Conservation (phyloP, 2,113 vertebrate species). For the Cyanoderma ruficeps region DNA sequence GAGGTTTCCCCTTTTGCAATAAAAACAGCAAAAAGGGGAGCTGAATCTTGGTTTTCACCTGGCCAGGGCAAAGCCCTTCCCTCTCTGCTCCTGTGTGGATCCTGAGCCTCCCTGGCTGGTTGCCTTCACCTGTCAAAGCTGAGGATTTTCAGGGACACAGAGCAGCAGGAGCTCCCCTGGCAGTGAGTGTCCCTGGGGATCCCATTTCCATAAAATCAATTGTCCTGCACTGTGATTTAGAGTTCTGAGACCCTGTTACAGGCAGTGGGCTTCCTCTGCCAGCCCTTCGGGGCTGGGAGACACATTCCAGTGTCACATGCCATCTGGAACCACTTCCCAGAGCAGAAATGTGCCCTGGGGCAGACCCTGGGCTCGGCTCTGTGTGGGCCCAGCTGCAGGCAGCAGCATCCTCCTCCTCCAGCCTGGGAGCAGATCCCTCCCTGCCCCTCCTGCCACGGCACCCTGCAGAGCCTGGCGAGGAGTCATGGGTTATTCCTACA, state of each 20-base stretch:
- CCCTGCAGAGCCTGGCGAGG: rapidly evolving
- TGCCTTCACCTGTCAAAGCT: background rate
- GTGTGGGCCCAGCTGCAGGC: background rate
- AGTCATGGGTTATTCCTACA: background rate
- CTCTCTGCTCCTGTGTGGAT: background rate
- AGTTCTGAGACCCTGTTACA: background rate
- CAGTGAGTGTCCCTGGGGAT: background rate
- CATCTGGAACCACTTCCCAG: background rate
- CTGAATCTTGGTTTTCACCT: background rate
- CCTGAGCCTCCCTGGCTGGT: background rate
- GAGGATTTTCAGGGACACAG: rapidly evolving
- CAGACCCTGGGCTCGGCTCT: too few relatives aligned
- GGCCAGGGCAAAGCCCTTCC: background rate
- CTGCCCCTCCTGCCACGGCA: background rate
- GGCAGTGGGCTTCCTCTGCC: background rate
- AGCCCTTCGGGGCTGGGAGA: background rate
- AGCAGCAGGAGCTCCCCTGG: background rate
- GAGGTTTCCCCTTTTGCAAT: background rate
- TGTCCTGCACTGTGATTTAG: background rate
- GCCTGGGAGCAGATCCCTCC: background rate
- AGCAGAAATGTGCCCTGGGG: background rate
- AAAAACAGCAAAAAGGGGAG: background rate
- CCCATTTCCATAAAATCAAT: background rate
- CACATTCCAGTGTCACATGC: background rate
- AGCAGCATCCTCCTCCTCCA: background rate